Conservation (phyloP, 2,797 vertebrate species). For the Phoxinus dragarum region DNA sequence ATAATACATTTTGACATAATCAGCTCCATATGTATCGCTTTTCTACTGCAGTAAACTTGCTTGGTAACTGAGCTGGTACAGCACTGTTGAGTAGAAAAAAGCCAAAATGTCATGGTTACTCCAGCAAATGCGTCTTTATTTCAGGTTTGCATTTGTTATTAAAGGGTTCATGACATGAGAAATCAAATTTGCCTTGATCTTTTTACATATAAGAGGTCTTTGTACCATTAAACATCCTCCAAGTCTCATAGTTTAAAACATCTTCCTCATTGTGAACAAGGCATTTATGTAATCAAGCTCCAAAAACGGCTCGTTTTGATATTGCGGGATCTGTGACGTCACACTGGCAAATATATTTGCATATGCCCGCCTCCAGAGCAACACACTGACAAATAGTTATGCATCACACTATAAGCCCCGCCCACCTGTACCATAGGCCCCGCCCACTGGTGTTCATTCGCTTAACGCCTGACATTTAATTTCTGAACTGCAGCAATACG, state of each 20-base stretch:
- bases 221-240: not conserved
- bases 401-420: too few species aligned
- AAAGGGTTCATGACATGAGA: not conserved
- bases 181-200: not conserved
- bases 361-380: not conserved
- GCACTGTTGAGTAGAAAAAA: not conserved
- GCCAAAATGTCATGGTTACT: not conserved
- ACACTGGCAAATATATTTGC: too few species aligned
- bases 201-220: not conserved
- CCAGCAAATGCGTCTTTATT: not conserved
- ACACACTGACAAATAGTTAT: not conserved
- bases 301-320: not conserved
- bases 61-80: not conserved
- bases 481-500: not conserved
- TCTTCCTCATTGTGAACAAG: too few species aligned
- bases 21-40: not conserved
- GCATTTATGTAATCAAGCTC: not conserved
- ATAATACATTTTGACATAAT: not conserved
- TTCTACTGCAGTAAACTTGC: not conserved
- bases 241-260: too few species aligned
- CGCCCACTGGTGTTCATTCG: too few species aligned
- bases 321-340: not conserved
- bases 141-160: not conserved
- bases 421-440: too few species aligned
- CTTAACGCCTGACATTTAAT: not conserved